A percentile compares a stretch with the other conserved stretches of the same genome.
phyloP scores from a whole-genome alignment of 2,888 invertebrate genomes.

The Halocaridina rubra region DNA sequence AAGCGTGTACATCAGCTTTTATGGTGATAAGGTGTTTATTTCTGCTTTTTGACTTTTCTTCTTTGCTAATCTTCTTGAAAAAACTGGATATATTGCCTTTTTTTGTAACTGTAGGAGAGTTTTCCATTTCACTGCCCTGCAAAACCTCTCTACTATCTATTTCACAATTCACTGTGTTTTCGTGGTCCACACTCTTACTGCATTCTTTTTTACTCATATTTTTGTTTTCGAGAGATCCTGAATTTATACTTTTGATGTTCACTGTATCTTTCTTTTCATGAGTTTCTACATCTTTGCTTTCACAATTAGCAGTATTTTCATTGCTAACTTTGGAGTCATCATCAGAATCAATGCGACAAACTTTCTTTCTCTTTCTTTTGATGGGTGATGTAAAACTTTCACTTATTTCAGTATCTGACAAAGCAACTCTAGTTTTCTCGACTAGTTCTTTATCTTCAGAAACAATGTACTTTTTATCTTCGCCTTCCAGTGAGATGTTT shows the following conservation, averaged over 20 bases:
- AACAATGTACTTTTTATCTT: not conserved
- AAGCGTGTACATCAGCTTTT: conserved; percentile 48
- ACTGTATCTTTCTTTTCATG: no score
- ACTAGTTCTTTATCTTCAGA: not conserved
- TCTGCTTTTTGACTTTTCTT: conserved; percentile 23
- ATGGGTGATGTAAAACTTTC: not conserved
- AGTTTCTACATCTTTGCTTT: not conserved
- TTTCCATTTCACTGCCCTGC: no score
- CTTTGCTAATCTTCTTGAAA: conserved; percentile 37
- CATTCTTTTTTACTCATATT: no score
- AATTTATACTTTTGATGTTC: no score
- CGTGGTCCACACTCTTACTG: no score
- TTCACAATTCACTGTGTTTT: no score
- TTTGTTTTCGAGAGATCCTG: no score
- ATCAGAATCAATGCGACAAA: not conserved
- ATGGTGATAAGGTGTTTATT: conserved; percentile 22
- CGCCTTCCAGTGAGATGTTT: not conserved
- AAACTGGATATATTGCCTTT: conserved; percentile 1
- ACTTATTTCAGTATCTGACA: not conserved
- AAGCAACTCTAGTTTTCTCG: not conserved
- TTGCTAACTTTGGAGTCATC: not conserved
- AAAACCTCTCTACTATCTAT: not conserved
- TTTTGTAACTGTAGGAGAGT: not conserved
- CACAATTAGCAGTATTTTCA: not conserved
- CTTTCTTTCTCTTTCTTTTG: conserved; percentile 10